Conservation (phyloP, 2,113 vertebrate species). For the Amazona guildingii region DNA sequence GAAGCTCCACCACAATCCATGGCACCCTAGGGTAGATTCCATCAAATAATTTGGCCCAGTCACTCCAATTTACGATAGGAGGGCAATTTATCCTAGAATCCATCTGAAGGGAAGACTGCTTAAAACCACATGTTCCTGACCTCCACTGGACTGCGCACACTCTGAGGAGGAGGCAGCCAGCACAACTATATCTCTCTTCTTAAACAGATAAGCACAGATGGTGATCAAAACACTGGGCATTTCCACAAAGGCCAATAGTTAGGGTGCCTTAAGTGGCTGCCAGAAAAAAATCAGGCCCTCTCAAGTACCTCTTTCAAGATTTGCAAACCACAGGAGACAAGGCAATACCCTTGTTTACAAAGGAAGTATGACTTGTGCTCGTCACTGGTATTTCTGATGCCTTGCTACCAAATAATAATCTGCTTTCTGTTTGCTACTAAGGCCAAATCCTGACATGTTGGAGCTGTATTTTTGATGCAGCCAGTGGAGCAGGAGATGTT, state of each 20-base stretch:
- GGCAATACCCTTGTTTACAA: not conserved
- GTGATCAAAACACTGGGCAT: not conserved
- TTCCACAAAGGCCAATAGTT: not conserved
- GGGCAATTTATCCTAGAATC: not conserved
- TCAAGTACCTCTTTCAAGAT: not conserved
- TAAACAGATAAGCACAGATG: not conserved
- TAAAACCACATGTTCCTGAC: not conserved
- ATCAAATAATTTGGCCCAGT: not conserved
- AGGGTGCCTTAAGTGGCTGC: not conserved
- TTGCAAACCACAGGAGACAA: not conserved
- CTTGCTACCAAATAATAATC: not conserved
- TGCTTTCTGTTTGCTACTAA: not conserved
- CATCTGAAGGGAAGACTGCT: not conserved
- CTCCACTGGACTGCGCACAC: not conserved
- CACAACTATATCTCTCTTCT: not conserved
- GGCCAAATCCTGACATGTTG: not conserved
- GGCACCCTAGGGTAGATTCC: not conserved
- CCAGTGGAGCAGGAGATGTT: not conserved
- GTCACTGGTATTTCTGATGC: not conserved
- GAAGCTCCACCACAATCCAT: not conserved
- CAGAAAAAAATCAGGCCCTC: not conserved
- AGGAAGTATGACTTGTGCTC: not conserved
- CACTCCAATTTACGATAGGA: not conserved
- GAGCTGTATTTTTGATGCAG: not conserved
- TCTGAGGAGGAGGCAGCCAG: not conserved